Conservation (phyloP, 1,140 invertebrate genomes). For the Drosophila miranda region DNA sequence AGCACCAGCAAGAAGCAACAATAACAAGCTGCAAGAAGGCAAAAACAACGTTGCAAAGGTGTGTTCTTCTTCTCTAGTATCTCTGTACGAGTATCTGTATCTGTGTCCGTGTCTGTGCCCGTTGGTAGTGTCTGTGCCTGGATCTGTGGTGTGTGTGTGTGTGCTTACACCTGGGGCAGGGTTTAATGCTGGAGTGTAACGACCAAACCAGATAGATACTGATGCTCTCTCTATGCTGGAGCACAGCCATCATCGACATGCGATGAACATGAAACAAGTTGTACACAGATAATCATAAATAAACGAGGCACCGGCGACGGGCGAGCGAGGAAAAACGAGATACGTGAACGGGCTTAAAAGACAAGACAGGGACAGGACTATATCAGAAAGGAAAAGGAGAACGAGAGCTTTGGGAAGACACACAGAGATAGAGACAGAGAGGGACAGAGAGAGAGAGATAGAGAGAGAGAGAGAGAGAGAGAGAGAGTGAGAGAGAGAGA, state of each 20-base stretch:
- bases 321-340: constrained; percentile 30
- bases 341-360: constrained; percentile 36
- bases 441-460: no score
- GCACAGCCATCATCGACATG: constrained; percentile 74
- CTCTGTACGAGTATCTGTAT: constrained; percentile 11
- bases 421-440: no score
- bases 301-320: constrained; percentile 62
- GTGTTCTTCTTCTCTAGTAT: constrained; percentile 24
- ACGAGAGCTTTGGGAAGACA: no score
- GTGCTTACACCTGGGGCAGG: constrained; percentile 67
- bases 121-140: not conserved
- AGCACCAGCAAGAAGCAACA: constrained; percentile 32
- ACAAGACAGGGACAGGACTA: constrained; percentile 33
- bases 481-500: not conserved
- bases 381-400: not conserved
- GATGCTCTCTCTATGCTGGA: constrained; percentile 45
- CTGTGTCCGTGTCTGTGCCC: constrained; percentile 4
- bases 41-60: constrained; percentile 45
- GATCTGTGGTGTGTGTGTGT: constrained; percentile 14
- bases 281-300: constrained; percentile 81
- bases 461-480: not conserved
- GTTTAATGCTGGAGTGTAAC: constrained; percentile 63
- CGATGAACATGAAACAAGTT: constrained; percentile 79
- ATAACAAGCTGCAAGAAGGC: constrained; percentile 10
- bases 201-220: constrained; percentile 70